Conservation (phyloP, 2,113 vertebrate species). For the Origma solitaria region DNA sequence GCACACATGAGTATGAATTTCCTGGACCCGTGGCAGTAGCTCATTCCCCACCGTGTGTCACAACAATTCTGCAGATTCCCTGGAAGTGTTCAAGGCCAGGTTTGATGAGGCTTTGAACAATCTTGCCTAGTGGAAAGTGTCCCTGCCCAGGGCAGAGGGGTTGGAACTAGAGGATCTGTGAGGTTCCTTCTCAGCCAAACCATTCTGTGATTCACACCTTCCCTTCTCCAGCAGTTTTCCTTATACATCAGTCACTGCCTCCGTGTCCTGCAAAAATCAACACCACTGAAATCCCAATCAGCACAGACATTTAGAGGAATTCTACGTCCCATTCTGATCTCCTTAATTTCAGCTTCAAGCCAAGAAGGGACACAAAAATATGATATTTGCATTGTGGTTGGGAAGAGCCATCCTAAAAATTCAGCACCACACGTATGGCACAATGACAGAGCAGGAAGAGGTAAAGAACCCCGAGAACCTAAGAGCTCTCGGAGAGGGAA, state of each 20-base stretch:
- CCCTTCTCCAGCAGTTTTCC: not conserved
- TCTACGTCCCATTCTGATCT: not conserved
- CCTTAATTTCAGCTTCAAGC: not conserved
- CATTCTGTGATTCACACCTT: not conserved
- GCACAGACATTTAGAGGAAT: not conserved
- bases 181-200: not conserved
- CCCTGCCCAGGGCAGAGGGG: not conserved
- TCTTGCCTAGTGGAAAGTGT: not conserved
- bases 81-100: not conserved
- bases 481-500: not conserved
- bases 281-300: not conserved
- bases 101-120: not conserved
- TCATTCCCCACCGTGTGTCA: not conserved
- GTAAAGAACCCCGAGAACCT: not conserved
- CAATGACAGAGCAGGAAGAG: not conserved
- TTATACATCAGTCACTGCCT: not conserved
- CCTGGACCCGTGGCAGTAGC: not conserved
- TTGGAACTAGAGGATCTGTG: not conserved
- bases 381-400: not conserved
- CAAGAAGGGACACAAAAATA: not conserved
- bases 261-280: not conserved
- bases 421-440: rapidly evolving
- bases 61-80: not conserved
- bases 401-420: not conserved
- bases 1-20: rapidly evolving